phyloP scores from a whole-genome alignment of 37 sponge, comb jelly and placozoan species.

The Amphimedon queenslandica region DNA sequence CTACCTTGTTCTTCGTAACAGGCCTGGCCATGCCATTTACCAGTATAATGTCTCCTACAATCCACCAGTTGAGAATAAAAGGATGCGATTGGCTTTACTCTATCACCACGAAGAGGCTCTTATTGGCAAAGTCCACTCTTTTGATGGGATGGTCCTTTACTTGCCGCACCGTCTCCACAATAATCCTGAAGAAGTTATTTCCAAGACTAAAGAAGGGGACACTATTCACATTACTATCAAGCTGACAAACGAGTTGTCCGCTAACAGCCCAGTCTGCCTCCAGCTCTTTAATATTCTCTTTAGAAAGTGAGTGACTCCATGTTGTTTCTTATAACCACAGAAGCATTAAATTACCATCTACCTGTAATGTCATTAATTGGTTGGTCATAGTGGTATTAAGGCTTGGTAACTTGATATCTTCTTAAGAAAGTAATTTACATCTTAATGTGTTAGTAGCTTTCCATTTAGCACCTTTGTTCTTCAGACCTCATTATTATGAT shows the following conservation, averaged over 20 bases:
- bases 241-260: conserved; percentile 66
- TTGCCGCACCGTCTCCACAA: conserved; percentile 58
- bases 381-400: not conserved
- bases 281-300: conserved; percentile 84
- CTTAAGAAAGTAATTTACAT: no score
- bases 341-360: no score
- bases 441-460: no score
- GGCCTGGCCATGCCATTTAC: conserved; percentile 66
- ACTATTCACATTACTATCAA: conserved; percentile 59
- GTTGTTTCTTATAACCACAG: no score
- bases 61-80: conserved; percentile 61
- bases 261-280: conserved; percentile 61
- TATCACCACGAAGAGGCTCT: conserved; percentile 45
- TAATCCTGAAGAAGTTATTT: conserved; percentile 18
- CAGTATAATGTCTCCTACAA: conserved; percentile 84
- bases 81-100: conserved; percentile 46
- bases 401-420: no score
- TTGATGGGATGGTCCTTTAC: conserved; percentile 89
- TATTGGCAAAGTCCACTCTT: conserved; percentile 56
- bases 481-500: no score
- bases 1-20: conserved; percentile 55
- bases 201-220: conserved; percentile 42
- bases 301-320: conserved; percentile 54
- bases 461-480: no score
- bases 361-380: not conserved